phyloP scores from a whole-genome alignment of 2,113 vertebrate genomes.

The Taxidea taxus region DNA sequence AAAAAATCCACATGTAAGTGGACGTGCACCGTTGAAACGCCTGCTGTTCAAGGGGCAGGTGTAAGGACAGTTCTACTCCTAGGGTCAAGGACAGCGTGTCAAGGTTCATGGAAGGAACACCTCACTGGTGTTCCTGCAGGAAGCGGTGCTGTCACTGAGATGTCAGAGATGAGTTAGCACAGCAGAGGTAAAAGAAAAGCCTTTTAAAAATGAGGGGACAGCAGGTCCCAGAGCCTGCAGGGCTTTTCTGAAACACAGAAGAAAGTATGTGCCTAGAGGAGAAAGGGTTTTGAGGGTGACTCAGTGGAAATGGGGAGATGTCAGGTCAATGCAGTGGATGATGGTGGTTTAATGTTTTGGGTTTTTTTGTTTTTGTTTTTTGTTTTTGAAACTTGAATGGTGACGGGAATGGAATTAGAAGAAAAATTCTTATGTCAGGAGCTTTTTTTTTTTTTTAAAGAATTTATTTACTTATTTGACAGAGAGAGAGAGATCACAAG shows the following conservation, averaged over 20 bases:
- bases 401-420: neutral
- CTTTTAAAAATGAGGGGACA: neutral
- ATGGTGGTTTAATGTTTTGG: neutral
- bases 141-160: neutral
- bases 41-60: neutral
- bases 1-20: neutral
- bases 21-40: neutral
- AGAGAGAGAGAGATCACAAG: too few species aligned
- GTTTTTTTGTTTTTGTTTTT: neutral
- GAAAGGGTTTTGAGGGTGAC: neutral
- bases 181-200: neutral
- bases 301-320: neutral
- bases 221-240: neutral
- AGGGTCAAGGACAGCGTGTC: neutral
- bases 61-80: neutral
- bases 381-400: neutral
- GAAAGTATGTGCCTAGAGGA: neutral
- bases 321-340: neutral
- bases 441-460: too few species aligned
- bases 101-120: neutral
- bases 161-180: neutral
- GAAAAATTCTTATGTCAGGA: neutral
- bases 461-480: too few species aligned
- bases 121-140: neutral
- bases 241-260: neutral